Percentiles rank a stretch among this genome's conserved stretches.
phyloP scores from a whole-genome alignment of 2,797 vertebrate species.

The Myotis vivesi region DNA sequence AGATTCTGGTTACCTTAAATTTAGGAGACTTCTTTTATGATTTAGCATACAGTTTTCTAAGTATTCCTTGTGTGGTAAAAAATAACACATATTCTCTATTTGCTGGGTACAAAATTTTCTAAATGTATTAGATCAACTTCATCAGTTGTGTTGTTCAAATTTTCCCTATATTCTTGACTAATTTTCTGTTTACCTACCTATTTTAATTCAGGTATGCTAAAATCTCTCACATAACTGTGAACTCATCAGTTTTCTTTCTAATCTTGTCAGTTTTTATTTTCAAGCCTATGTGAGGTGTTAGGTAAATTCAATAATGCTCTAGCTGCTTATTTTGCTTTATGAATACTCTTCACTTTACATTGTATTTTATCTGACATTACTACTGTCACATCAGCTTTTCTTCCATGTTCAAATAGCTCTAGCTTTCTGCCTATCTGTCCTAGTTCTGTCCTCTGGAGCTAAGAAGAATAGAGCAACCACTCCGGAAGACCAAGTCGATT shows the following conservation, averaged over 20 bases:
- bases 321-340: not conserved
- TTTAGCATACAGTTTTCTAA: not conserved
- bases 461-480: not conserved
- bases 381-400: not conserved
- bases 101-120: not conserved
- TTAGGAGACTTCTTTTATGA: slow-evolving; percentile 23
- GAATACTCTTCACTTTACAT: not conserved
- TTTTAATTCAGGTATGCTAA: not conserved
- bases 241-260: not conserved
- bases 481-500: not conserved
- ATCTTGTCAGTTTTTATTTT: not conserved
- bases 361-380: not conserved
- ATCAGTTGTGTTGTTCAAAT: not conserved
- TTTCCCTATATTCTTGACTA: not conserved
- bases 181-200: not conserved
- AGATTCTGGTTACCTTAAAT: not conserved
- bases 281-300: not conserved
- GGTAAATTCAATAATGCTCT: not conserved
- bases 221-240: not conserved
- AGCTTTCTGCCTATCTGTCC: not conserved
- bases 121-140: not conserved
- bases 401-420: not conserved
- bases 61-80: not conserved
- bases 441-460: not conserved
- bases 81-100: not conserved